Percentiles rank a stretch among this genome's conserved stretches.
These are phyloP conservation scores for Plusia festucae DNA, from an alignment of 2,888 invertebrate species.

Conservation along the genomic window DNA sequence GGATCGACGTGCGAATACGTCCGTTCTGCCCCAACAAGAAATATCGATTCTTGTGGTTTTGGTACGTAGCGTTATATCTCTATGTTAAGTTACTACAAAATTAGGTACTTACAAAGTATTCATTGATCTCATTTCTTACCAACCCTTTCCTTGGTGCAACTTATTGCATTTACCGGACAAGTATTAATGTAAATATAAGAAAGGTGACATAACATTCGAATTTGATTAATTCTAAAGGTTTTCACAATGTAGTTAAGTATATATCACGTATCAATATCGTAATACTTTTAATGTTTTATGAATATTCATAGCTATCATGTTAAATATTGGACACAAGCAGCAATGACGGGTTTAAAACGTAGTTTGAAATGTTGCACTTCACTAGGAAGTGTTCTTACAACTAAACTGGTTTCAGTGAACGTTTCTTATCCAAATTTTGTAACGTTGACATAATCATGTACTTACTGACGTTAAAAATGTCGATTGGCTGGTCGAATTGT, in stretches of 20 bases:
- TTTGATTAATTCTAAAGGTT: too few species aligned
- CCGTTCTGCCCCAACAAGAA: conserved; percentile 91
- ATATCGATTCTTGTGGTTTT: conserved; percentile 90
- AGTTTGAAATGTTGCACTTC: conserved; percentile 65
- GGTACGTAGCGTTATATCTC: conserved; percentile 79
- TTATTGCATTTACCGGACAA: too few species aligned
- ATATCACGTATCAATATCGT: conserved; percentile 40
- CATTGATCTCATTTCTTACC: too few species aligned
- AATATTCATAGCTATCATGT: conserved; percentile 52
- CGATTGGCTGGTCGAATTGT: conserved; percentile 40
- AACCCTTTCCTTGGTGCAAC: too few species aligned
- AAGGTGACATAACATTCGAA: too few species aligned
- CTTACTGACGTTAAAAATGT: conserved; percentile 50
- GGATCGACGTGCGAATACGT: conserved; percentile 90
- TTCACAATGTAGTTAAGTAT: too few species aligned
- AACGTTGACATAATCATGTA: conserved; percentile 65
- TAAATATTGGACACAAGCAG: conserved; percentile 31
- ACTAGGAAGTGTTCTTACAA: conserved; percentile 61
- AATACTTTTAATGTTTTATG: conserved; percentile 40
- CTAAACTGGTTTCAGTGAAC: conserved; percentile 60
- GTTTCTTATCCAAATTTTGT: conserved; percentile 60
- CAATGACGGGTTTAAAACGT: conserved; percentile 57
- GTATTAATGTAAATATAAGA: too few species aligned
- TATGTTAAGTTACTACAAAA: too few species aligned
- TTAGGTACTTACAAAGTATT: too few species aligned